phyloP scores from a whole-genome alignment of 2,113 vertebrate genomes.

The Oreotrochilus melanogaster region DNA sequence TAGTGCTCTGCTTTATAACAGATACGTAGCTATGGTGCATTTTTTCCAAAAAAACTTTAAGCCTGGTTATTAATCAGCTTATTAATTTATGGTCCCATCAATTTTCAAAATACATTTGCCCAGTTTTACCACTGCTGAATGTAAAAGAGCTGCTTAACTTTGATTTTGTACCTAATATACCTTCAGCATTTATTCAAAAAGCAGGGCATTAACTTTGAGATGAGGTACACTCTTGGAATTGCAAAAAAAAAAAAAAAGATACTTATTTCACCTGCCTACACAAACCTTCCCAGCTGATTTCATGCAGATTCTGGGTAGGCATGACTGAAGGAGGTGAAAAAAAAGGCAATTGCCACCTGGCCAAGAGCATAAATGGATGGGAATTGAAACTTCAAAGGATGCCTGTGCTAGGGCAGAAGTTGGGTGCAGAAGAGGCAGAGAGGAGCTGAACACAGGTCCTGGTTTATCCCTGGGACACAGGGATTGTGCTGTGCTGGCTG shows the following conservation, averaged over 20 bases:
- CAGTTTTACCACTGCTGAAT: background rate
- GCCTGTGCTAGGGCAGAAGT: background rate
- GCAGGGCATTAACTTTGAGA: background rate
- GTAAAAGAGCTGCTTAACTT: background rate
- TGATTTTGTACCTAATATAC: background rate
- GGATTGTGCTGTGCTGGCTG: background rate
- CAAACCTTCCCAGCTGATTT: background rate
- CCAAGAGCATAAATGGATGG: background rate
- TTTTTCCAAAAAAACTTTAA: background rate
- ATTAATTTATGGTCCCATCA: background rate
- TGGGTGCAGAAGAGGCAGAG: fast-evolving
- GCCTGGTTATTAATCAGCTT: background rate
- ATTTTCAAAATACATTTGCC: background rate
- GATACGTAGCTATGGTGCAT: too few relatives aligned
- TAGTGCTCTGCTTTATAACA: too few relatives aligned
- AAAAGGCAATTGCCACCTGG: background rate
- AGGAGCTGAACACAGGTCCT: background rate
- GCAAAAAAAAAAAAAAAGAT: background rate
- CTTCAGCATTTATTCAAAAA: background rate
- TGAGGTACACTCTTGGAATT: background rate
- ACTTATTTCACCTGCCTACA: background rate
- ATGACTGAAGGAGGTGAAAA: background rate
- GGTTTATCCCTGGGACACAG: fast-evolving
- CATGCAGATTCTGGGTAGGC: background rate
- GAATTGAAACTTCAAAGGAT: too few relatives aligned